These are phyloP conservation scores for Parnassius orleans DNA, from an alignment of 2,888 invertebrate genomes.

Conservation along the genomic window DNA sequence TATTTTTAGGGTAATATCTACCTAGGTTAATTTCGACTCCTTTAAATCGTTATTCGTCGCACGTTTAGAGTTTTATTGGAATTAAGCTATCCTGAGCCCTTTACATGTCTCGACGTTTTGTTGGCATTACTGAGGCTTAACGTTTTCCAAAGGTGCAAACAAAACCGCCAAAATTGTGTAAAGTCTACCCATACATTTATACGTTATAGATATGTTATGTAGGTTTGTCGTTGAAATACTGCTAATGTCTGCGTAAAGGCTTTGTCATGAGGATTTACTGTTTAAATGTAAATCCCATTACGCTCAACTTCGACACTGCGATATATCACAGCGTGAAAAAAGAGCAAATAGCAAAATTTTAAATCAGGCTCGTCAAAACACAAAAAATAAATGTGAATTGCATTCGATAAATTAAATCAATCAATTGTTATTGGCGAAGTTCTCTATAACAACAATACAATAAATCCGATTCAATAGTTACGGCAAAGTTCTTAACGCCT, in stretches of 20 bases:
- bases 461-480: neutral
- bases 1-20: too few relatives aligned
- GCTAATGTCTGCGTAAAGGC: constrained; percentile 28
- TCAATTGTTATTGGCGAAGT: constrained; percentile 5
- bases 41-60: constrained; percentile 54
- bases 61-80: constrained; percentile 65
- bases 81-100: constrained; percentile 73
- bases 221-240: constrained; percentile 21
- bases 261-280: constrained; percentile 27
- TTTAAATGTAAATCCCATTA: constrained; percentile 27
- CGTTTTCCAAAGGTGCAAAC: constrained; percentile 43
- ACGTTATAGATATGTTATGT: constrained; percentile 1
- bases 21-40: neutral
- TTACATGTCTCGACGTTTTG: constrained; percentile 61
- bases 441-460: neutral
- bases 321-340: constrained; percentile 24
- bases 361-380: neutral
- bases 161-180: constrained; percentile 29
- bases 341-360: constrained; percentile 20
- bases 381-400: constrained; percentile 5
- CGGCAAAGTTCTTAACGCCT: constrained; percentile 9
- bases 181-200: constrained; percentile 4
- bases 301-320: constrained; percentile 24
- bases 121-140: constrained; percentile 65
- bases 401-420: constrained; percentile 13